Evolutionary conservation across 2,113 vertebrate genomes (phyloP), one percentile per base, ranked within the genome.

Genomic region (Orientallactaga bullata): DNA sequence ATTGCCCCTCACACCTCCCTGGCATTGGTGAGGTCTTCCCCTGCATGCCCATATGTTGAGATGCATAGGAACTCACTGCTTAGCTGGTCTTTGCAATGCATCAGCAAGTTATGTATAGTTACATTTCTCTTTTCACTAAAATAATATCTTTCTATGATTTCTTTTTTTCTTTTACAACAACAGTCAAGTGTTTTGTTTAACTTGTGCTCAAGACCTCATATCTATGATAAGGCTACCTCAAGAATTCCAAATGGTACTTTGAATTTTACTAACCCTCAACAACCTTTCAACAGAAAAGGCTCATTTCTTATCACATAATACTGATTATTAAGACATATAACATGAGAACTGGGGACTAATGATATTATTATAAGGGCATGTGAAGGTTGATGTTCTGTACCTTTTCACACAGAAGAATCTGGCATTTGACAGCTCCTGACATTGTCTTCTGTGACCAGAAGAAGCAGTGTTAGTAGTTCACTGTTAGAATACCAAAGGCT

Each of bases 61-160:
- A 15, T 72, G 71, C 73, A 60, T 37, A 13, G 74, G 90, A 71
- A 93, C 12, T 1, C 60, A 26, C 0, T 3, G 18, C 37, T 47
- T 10, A 73, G 79, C 39, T 24, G 72, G 79, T 88, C 28, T 26
- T 55, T 23, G 84, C 21, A 15, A 0, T 16, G 12, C 2, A 1
- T 17, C 10, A 2, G 11, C 24, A 37, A 76, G 23, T 30, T 73
- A n/a, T 20, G 74, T 16, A 16, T 90, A 60, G 0, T 0, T 23
- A 61, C 5, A 15, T 72, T 91, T 77, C 20, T 18, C 58, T 73
- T 77, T n/a, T 61, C 24, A 66, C 21, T 35, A 39, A 85, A n/a
- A 69, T 51, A 7, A 51, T 15, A 12, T 20, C n/a, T 35, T 81
- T 89, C 37, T 37, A 66, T 28, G 3, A 85, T 58, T 79, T 73